Evolutionary conservation across 37 sponge, comb jelly and placozoan genomes (phyloP), one percentile per base, ranked within the genome.

Genomic region (Bolinopsis microptera): DNA sequence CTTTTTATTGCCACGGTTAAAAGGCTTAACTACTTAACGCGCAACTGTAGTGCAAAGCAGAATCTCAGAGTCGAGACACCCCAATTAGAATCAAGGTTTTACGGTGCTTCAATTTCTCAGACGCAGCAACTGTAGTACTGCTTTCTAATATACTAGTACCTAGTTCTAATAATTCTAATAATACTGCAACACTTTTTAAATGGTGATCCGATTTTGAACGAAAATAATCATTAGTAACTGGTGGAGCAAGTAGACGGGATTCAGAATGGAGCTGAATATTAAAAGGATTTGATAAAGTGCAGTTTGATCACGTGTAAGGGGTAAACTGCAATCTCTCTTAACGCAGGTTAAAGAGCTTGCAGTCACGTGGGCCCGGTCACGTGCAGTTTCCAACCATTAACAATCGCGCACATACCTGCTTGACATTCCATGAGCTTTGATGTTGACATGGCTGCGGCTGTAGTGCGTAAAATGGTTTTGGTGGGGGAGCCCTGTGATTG

Each of bases 391-490:
- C 38, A 80, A 35, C 82, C 82, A 80, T 30, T 80, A 13, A 30
- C 23, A 80, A 30, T 35, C 30, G 74, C 25, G 16, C 74, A 70
- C 74, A 70, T 22, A 9, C 38, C 82, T 35, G 5, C 82, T 80
- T 80, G 82, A 35, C 82, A 80, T 18, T 21, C 37, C 82, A 80
- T 80, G 82, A 80, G 82, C 82, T 24, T 34, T 16, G 28, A 70
- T 70, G 74, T 70, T 70, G 74, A 70, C 74, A 70, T 70, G 74
- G 21, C 74, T 70, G 5, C 38, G 82, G 30, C 82, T 80, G 82
- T 80, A 80, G 82, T 80, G 82, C 82, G 74, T 70, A 70, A 70
- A 70, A 70, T 26, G 74, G 30, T 70, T 70, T n/a, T 22, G 30
- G 74, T 70, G 74, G 74, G 24, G 25, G 74, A 26, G 30, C 1